Evolutionary conservation across 2,888 invertebrate genomes (phyloP).

Genomic region (Metallyticus violacea): DNA sequence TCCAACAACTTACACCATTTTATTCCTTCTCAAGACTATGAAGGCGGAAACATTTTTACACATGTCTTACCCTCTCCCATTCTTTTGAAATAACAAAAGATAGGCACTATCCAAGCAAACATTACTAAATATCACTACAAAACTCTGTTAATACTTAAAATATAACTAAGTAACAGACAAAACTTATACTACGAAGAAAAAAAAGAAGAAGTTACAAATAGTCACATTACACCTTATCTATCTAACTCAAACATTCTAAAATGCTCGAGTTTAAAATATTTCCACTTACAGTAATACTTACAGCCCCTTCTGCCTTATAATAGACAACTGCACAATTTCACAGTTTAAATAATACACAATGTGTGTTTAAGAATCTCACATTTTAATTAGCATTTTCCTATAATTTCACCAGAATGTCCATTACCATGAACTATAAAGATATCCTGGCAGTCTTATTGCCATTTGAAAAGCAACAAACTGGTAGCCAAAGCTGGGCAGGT

Average conservation of each 20-base stretch:
- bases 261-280: background rate
- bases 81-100: background rate
- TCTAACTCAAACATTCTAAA: background rate
- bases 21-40: conserved; percentile 12
- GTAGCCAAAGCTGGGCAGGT: conserved; percentile 21
- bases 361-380: background rate
- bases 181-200: background rate
- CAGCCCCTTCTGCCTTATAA: background rate
- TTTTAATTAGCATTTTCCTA: background rate
- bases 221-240: background rate
- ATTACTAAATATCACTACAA: background rate
- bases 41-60: conserved; percentile 9
- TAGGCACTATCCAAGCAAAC: background rate
- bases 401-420: conserved; percentile 42
- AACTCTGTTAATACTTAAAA: background rate
- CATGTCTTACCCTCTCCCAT: conserved; percentile 2
- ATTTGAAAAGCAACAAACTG: conserved; percentile 43
- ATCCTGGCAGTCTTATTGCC: conserved; percentile 40
- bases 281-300: background rate
- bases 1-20: conserved; percentile 19
- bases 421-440: conserved; percentile 37
- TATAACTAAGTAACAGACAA: background rate
- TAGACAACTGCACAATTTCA: background rate
- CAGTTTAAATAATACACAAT: background rate
- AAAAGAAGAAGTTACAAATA: background rate